These are phyloP conservation scores for Tetragnatha montana DNA, from an alignment of 2,888 invertebrate species.

Conservation along the genomic window DNA sequence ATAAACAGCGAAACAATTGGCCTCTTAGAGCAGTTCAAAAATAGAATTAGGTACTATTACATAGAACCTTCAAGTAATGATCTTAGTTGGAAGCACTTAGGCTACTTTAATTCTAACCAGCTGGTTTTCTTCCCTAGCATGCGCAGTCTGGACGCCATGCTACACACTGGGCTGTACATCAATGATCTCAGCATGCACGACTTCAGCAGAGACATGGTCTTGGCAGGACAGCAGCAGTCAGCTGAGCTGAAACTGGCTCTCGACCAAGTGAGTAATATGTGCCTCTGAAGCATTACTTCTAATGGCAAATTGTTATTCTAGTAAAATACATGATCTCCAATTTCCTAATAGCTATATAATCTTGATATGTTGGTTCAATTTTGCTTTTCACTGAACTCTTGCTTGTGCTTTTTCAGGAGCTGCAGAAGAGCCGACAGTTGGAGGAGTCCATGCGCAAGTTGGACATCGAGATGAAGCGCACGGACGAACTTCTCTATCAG, in stretches of 20 bases:
- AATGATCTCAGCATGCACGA: constrained; percentile 99
- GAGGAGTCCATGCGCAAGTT: constrained; percentile 97
- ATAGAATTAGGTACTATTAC: too few relatives aligned
- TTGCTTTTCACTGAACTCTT: not conserved
- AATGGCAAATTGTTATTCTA: too few relatives aligned
- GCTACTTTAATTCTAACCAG: too few relatives aligned
- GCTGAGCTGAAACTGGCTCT: constrained; percentile 95
- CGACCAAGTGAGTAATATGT: constrained; percentile 80
- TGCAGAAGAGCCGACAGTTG: constrained; percentile 95
- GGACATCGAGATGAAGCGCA: constrained; percentile 96
- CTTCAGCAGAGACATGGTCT: constrained; percentile 86
- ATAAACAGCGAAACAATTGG: too few relatives aligned
- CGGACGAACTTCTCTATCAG: constrained; percentile 96
- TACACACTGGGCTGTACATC: constrained; percentile 94
- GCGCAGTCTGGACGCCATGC: constrained; percentile 94
- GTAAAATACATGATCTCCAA: too few relatives aligned
- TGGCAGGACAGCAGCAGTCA: constrained; percentile 90
- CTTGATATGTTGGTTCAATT: too few relatives aligned
- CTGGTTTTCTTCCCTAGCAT: constrained; percentile 78
- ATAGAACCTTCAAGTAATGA: too few relatives aligned
- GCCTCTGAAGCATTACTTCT: too few relatives aligned
- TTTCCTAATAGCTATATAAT: too few relatives aligned
- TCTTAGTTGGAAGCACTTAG: too few relatives aligned
- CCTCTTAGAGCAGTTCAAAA: too few relatives aligned
- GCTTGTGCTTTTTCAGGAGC: constrained; percentile 83